A percentile compares a stretch with the other conserved stretches of the same genome.
Evolutionary conservation across 2,797 vertebrate species (phyloP).

Genomic region (Nasua narica): DNA sequence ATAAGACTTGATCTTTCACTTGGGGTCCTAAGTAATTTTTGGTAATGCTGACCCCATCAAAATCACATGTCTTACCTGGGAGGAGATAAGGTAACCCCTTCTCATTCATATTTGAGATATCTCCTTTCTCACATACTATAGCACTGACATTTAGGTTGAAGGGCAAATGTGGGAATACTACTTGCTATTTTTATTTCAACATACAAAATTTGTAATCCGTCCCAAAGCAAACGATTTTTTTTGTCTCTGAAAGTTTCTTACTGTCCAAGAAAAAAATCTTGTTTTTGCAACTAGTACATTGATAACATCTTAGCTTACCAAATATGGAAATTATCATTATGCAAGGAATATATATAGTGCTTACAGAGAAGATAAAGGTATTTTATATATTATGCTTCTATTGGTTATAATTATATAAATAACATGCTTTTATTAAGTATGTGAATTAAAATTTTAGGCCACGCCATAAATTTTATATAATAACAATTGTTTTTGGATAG

Average conservation of each 20-base stretch:
- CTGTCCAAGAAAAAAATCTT: background rate
- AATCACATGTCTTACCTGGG: background rate
- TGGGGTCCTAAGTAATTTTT: background rate
- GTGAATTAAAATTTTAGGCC: background rate
- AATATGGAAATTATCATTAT: slow-evolving; percentile 5
- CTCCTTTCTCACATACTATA: background rate
- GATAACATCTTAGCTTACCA: background rate
- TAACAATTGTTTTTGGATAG: background rate
- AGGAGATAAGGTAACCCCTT: background rate
- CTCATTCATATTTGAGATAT: slow-evolving; percentile 5
- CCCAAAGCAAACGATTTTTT: slow-evolving; percentile 22
- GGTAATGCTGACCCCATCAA: background rate
- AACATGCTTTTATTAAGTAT: background rate
- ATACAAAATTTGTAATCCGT: background rate
- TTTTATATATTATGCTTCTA: background rate
- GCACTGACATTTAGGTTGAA: background rate
- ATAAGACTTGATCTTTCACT: background rate
- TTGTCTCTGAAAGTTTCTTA: background rate
- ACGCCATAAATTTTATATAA: background rate
- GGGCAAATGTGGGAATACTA: background rate
- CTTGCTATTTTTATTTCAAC: slow-evolving; percentile 2
- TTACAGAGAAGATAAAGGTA: background rate
- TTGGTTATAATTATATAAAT: background rate
- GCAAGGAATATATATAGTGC: background rate
- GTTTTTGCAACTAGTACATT: background rate